These are phyloP conservation scores for Euphonia xanthogaster DNA, from an alignment of 2,797 vertebrate genomes.

Conservation along the genomic window DNA sequence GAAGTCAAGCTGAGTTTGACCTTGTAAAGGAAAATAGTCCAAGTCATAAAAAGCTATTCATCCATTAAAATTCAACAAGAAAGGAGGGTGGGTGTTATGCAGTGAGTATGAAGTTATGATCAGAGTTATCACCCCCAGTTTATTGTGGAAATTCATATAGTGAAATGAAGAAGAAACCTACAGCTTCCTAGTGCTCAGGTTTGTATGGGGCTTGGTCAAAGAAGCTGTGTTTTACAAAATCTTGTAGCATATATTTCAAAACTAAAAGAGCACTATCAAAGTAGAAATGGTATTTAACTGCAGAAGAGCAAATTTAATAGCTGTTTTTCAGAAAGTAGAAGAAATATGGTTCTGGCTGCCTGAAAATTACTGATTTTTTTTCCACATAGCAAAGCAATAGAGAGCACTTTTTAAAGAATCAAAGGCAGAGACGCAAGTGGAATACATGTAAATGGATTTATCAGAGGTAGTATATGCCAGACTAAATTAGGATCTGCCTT, in stretches of 20 bases:
- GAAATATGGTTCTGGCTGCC: not conserved
- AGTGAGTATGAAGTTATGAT: not conserved
- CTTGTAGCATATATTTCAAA: not conserved
- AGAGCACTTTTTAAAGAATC: not conserved
- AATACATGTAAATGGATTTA: not conserved
- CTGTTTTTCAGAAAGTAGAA: not conserved
- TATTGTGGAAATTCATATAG: not conserved
- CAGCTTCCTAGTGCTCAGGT: not conserved
- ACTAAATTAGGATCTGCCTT: not conserved
- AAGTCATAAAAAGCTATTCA: not conserved
- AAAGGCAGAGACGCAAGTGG: not conserved
- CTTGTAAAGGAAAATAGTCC: not conserved
- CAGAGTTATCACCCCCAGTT: not conserved
- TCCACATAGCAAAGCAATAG: not conserved
- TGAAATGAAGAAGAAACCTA: not conserved
- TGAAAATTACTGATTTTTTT: not conserved
- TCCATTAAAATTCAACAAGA: not conserved
- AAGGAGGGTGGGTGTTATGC: not conserved
- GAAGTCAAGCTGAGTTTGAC: conserved; percentile 35
- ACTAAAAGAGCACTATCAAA: not conserved
- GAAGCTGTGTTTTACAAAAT: not conserved
- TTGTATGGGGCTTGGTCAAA: not conserved
- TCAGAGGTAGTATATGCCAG: not conserved
- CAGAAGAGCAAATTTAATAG: not conserved
- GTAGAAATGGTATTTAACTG: not conserved